These are phyloP conservation scores for Chaetorhynchus papuensis DNA, from an alignment of 2,113 vertebrate species.

Conservation along the genomic window DNA sequence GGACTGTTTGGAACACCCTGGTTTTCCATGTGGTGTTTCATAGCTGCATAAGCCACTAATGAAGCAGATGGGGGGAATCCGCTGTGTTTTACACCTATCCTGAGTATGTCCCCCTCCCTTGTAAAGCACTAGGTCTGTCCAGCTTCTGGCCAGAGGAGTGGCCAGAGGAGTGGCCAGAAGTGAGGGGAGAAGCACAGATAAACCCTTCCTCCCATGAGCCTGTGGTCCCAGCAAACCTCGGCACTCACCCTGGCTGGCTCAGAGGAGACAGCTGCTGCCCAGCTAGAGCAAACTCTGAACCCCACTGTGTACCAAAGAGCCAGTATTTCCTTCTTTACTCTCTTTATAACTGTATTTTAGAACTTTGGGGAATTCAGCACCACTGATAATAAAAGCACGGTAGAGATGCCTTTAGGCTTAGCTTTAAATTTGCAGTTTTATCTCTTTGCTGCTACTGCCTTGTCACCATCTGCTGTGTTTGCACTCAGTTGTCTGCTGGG, in stretches of 20 bases:
- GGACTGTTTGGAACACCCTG: not conserved
- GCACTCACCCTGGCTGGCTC: not conserved
- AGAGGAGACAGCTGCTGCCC: not conserved
- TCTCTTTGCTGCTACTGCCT: not conserved
- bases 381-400: not conserved
- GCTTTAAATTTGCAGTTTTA: conserved; percentile 4
- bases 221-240: fast-evolving
- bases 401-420: not conserved
- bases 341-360: not conserved
- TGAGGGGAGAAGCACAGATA: not conserved
- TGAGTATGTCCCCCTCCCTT: not conserved
- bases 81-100: not conserved
- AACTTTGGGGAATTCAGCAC: not conserved
- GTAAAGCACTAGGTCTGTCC: not conserved
- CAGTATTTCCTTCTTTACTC: not conserved
- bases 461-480: conserved; percentile 34
- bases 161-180: no score
- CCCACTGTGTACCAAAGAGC: not conserved
- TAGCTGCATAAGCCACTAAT: not conserved
- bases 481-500: not conserved
- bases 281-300: not conserved
- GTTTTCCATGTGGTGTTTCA: not conserved
- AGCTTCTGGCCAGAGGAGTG: not conserved
- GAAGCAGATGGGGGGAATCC: not conserved
- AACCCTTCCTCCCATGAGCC: fast-evolving